Evolutionary conservation across 1,140 invertebrate genomes (phyloP).

Genomic region (Papilio aristodemus): DNA sequence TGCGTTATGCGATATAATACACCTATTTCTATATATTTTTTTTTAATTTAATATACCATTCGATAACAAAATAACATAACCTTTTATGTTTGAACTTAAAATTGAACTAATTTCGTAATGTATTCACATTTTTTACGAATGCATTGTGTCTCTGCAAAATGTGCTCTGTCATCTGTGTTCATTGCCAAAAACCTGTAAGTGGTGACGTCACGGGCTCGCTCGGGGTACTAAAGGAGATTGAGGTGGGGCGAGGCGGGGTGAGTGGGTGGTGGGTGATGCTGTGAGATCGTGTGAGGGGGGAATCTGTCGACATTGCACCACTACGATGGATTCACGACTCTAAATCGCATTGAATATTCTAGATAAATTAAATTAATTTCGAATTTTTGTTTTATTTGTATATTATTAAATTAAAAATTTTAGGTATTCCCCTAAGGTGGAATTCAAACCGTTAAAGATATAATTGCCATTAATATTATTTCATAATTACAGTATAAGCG

Average conservation of each 20-base stretch:
- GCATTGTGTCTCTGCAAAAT: conserved; percentile 18
- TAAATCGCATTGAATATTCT: no score
- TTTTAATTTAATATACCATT: no score
- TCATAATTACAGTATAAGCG: no score
- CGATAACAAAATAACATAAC: no score
- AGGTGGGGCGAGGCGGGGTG: conserved; percentile 46
- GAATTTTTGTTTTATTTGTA: background rate
- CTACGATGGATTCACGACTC: conserved; percentile 49
- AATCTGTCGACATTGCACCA: conserved; percentile 46
- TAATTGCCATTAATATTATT: no score
- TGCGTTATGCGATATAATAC: no score
- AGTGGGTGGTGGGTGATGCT: conserved; percentile 47
- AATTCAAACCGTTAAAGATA: no score
- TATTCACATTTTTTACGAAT: conserved; percentile 7
- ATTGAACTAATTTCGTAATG: background rate
- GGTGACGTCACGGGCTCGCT: conserved; percentile 70
- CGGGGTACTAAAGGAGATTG: conserved; percentile 68
- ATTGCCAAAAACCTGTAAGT: conserved; percentile 68
- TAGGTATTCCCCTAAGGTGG: no score
- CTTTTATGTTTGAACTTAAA: background rate
- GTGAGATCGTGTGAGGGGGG: conserved; percentile 49
- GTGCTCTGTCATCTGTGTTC: conserved; percentile 58
- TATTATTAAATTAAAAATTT: no score
- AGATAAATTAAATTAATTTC: conserved; percentile 1
- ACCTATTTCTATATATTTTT: no score